Base-by-base conservation (phyloP, 2,797 vertebrate species). In the Epinephelus malabaricus region DNA sequence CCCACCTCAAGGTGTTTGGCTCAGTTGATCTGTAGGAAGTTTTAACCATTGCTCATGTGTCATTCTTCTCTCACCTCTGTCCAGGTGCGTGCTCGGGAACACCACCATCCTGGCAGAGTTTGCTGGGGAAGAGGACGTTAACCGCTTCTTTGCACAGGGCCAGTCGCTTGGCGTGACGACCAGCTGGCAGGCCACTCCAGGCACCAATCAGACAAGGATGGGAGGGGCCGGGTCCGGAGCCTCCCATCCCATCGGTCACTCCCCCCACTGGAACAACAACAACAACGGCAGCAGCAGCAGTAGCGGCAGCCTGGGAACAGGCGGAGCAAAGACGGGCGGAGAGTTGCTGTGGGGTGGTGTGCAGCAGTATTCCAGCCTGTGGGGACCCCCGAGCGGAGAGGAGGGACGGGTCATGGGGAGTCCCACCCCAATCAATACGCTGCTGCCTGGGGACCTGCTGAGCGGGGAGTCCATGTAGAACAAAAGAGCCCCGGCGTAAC, bases 111-210 rank as follows among this genome's bases (percentile, higher is more conserved):
- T 99, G 88, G 98, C 98, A 34, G 98, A 99, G 94, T 98, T 99
- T 88, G 98, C 98, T 73, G 97, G 98, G 90, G 98, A 99, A 95
- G 98, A 99, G 95, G 98, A 99, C 94, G 98, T 99, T 88, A 98
- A 97, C 94, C 97, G 98, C 94, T 99, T 99, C 97, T 99, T 99
- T 98, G 98, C 98, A 98, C 98, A 99, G 96, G 96, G 98, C 96
- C 98, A 98, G 96, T 97, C 97, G 74, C 96, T 98, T 70, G 95
- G 97, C 72, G 96, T 95, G 82, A 97, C 97, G 81, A 96, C 97
- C 83, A 95, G 97, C 96, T 99, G 98, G 98, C 98, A 99, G 83
- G 96, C 97, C 90, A 87, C 91, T 85, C 95, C 97, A 0, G 96
- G 97, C 91, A 94, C 96, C 95, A 96, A 97, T 96, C 98, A 98